phyloP scores from a whole-genome alignment of 1,140 invertebrate species.

The Drosophila triauraria region DNA sequence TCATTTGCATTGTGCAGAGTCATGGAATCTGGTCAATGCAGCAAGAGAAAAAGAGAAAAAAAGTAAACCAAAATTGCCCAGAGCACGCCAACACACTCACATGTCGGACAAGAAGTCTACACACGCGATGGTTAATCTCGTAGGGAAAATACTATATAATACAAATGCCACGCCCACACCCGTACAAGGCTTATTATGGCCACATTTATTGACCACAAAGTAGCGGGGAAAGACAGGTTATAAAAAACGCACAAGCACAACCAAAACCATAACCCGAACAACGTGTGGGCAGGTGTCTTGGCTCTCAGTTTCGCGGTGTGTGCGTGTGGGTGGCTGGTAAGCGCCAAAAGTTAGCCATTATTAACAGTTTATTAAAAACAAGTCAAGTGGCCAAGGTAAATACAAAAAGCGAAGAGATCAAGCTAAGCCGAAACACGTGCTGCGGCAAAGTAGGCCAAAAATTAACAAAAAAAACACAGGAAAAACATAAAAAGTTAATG shows the following conservation, averaged over 20 bases:
- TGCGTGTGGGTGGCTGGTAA: slow-evolving; percentile 23
- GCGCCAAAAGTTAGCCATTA: slow-evolving; percentile 64
- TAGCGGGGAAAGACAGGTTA: slow-evolving; percentile 12
- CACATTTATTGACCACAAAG: slow-evolving; percentile 48
- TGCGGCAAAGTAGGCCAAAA: slow-evolving; percentile 18
- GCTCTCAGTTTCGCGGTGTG: slow-evolving; percentile 2
- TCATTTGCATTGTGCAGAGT: slow-evolving; percentile 68
- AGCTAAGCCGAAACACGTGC: slow-evolving; percentile 65
- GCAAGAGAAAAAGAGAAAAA: slow-evolving; percentile 6
- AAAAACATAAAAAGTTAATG: background rate
- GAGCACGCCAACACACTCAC: slow-evolving; percentile 52
- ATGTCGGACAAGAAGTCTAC: slow-evolving; percentile 26
- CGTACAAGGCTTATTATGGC: slow-evolving; percentile 43
- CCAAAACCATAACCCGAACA: slow-evolving; percentile 17
- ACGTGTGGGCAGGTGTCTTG: slow-evolving; percentile 48
- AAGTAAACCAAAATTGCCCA: slow-evolving; percentile 46
- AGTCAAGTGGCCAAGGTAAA: slow-evolving; percentile 40
- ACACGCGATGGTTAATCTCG: slow-evolving; percentile 46
- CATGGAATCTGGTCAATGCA: slow-evolving; percentile 76
- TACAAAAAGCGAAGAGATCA: slow-evolving; percentile 39
- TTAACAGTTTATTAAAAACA: slow-evolving; percentile 66
- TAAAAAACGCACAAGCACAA: slow-evolving; percentile 5
- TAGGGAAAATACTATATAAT: slow-evolving; percentile 13
- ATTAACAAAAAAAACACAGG: background rate
- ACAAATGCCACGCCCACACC: slow-evolving; percentile 49